Percentiles rank a stretch among this genome's conserved stretches.
These are phyloP conservation scores for Geothlypis trichas DNA, from an alignment of 2,113 vertebrate species.

Conservation along the genomic window DNA sequence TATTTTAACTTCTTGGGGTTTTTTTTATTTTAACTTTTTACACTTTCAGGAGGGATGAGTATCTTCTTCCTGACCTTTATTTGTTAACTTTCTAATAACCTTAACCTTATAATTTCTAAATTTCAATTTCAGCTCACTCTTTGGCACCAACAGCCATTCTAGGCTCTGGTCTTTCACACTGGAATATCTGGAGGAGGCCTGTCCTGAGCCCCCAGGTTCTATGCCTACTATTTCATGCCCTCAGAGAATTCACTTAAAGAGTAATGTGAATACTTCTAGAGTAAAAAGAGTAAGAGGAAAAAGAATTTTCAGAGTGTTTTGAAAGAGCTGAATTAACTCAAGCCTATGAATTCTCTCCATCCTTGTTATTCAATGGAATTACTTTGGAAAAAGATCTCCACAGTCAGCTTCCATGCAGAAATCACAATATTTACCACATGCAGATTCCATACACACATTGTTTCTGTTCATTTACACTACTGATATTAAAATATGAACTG, in stretches of 20 bases:
- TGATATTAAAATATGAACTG: not conserved
- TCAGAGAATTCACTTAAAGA: not conserved
- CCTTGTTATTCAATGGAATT: not conserved
- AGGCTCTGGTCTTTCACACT: not conserved
- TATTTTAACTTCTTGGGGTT: not conserved
- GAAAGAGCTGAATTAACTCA: constrained; percentile 3
- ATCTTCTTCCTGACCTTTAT: not conserved
- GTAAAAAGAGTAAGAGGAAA: not conserved
- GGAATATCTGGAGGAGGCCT: not conserved
- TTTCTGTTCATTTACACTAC: not conserved
- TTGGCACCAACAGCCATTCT: not conserved
- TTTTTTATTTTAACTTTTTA: not conserved
- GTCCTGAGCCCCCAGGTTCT: not conserved
- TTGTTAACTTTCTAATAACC: not conserved
- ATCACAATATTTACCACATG: not conserved
- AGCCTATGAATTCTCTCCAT: constrained; percentile 4
- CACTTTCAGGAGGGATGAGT: not conserved
- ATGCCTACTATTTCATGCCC: not conserved
- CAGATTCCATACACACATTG: not conserved
- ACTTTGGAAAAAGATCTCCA: not conserved
- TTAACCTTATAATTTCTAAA: not conserved
- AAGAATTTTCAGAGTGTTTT: not conserved
- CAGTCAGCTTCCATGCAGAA: not conserved
- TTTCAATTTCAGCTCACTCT: not conserved
- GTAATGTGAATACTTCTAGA: not conserved